These are phyloP conservation scores for Steatocranus sp. DNA, from an alignment of 2,797 vertebrate genomes.

Conservation along the genomic window DNA sequence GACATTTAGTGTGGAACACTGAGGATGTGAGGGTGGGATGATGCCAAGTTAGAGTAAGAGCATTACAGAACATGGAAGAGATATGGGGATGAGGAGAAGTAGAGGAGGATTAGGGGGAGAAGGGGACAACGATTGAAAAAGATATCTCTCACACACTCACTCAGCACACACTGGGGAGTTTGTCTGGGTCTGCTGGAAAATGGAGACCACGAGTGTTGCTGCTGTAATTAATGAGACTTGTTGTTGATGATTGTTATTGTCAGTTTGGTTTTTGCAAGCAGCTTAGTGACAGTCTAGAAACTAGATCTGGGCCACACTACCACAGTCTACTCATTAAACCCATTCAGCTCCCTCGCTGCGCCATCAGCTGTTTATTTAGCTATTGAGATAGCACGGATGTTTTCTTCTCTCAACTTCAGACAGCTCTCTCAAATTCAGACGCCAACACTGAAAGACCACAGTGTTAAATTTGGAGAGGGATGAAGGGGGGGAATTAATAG, in stretches of 20 bases:
- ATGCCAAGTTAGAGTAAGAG: conserved; percentile 59
- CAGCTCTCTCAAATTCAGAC: conserved; percentile 24
- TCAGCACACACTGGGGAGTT: conserved; percentile 10
- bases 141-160: conserved; percentile 22
- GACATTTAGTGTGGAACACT: conserved; percentile 61
- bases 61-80: conserved; percentile 52
- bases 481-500: conserved; percentile 1
- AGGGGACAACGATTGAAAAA: conserved; percentile 25
- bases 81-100: conserved; percentile 27
- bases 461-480: conserved; percentile 29
- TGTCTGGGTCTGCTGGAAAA: conserved; percentile 33
- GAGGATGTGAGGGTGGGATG: conserved; percentile 55
- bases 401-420: conserved; percentile 54
- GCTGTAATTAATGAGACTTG: conserved; percentile 61
- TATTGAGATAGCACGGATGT: conserved; percentile 30
- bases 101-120: conserved; percentile 39
- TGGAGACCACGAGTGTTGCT: conserved; percentile 25
- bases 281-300: conserved; percentile 48
- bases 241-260: conserved; percentile 60
- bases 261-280: conserved; percentile 33
- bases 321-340: conserved; percentile 62
- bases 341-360: conserved; percentile 35
- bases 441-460: conserved; percentile 9
- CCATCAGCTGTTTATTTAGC: conserved; percentile 61
- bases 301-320: conserved; percentile 60